Evolutionary conservation across 2,888 invertebrate genomes (phyloP).

Genomic region (Eristalis pertinax): DNA sequence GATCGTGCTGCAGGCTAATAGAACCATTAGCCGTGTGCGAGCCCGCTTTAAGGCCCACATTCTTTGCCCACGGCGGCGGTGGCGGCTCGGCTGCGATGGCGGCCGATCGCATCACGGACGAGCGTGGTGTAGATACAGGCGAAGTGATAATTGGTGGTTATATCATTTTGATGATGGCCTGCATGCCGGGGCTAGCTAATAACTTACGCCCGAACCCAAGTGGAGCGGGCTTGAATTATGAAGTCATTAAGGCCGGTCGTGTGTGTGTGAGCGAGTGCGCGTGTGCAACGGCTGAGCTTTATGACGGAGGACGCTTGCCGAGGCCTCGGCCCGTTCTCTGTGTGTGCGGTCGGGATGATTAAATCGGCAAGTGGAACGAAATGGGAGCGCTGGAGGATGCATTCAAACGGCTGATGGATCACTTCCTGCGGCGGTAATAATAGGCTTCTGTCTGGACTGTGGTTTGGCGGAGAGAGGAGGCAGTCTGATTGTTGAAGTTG

Average conservation of each 20-base stretch:
- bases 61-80: neutral
- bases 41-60: conserved; percentile 6
- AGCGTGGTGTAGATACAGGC: neutral
- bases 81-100: neutral
- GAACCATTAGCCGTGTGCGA: conserved; percentile 15
- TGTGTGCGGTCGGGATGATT: neutral
- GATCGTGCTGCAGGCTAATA: conserved; percentile 8
- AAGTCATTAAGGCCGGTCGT: conserved; percentile 1
- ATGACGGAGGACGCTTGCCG: neutral
- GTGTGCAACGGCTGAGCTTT: conserved; percentile 22
- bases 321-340: neutral
- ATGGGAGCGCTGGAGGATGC: neutral
- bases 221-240: conserved; percentile 13
- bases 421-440: neutral
- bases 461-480: neutral
- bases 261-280: neutral
- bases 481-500: neutral
- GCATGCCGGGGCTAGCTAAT: conserved; percentile 9
- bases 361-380: neutral
- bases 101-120: neutral
- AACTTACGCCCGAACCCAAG: conserved; percentile 14
- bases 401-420: neutral
- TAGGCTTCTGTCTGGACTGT: neutral
- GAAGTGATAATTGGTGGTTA: conserved; percentile 36
- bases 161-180: conserved; percentile 35